Evolutionary conservation across 2,113 vertebrate species (phyloP).

Genomic region (Athene cunicularia): DNA sequence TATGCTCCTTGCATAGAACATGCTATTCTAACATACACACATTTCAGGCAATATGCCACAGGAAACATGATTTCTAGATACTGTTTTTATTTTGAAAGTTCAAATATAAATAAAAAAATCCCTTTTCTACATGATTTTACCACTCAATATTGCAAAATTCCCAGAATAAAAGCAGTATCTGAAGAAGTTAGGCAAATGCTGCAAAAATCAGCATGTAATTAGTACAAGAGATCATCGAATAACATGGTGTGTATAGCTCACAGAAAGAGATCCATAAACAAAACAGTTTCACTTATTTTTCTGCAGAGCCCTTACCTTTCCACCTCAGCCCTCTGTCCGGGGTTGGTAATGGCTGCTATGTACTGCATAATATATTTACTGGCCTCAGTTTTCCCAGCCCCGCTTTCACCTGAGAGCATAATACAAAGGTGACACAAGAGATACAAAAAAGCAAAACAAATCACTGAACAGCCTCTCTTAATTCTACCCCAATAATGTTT

Average conservation of each 20-base stretch:
- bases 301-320: slow-evolving; percentile 84
- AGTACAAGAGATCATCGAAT: neutral
- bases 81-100: neutral
- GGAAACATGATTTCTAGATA: neutral
- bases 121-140: neutral
- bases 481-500: fast-evolving
- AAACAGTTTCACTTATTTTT: neutral
- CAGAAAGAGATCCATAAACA: neutral
- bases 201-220: neutral
- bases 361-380: slow-evolving; percentile 99
- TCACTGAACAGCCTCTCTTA: neutral
- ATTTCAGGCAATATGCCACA: neutral
- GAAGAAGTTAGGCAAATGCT: neutral
- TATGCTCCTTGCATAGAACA: neutral
- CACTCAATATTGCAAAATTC: neutral
- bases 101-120: neutral
- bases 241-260: neutral
- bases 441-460: neutral
- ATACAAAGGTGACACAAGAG: neutral
- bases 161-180: neutral
- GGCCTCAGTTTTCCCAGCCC: slow-evolving; percentile 97
- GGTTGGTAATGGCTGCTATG: slow-evolving; percentile 98
- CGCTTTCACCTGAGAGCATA: slow-evolving; percentile 88
- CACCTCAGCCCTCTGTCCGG: slow-evolving; percentile 92
- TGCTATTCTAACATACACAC: neutral